phyloP scores from a whole-genome alignment of 1,140 invertebrate genomes.

The Papilio polytes region DNA sequence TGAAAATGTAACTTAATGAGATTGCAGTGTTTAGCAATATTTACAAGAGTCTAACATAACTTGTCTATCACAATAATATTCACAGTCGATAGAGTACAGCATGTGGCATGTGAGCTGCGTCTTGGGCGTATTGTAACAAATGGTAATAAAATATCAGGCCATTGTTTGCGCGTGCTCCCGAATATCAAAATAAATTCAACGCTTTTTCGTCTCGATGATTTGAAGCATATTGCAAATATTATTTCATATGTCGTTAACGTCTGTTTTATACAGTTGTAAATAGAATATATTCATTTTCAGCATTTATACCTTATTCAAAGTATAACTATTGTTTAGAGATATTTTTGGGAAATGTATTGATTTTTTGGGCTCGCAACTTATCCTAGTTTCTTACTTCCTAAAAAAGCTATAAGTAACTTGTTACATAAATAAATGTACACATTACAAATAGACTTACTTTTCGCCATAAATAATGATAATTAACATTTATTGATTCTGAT shows the following conservation, averaged over 20 bases:
- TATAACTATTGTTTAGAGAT: no score
- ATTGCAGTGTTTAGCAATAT: background rate
- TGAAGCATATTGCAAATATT: background rate
- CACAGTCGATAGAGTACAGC: background rate
- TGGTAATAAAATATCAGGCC: slow-evolving; percentile 30
- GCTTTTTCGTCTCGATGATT: slow-evolving; percentile 23
- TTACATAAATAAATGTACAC: no score
- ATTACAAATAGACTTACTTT: no score
- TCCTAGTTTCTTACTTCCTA: no score
- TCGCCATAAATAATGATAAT: no score
- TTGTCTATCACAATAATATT: background rate
- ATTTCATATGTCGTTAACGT: background rate
- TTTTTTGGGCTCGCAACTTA: no score
- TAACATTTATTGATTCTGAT: no score
- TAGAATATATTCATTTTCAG: background rate
- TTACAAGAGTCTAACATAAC: background rate
- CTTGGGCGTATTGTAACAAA: slow-evolving; percentile 24
- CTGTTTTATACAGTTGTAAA: background rate
- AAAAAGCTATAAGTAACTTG: no score
- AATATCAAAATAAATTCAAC: slow-evolving; percentile 36
- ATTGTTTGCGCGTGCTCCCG: slow-evolving; percentile 18
- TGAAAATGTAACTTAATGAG: background rate
- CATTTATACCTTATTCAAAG: background rate
- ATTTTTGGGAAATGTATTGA: no score
- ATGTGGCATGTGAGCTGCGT: slow-evolving; percentile 4